phyloP scores from a whole-genome alignment of 2,113 vertebrate species.

The Myotis brandtii region DNA sequence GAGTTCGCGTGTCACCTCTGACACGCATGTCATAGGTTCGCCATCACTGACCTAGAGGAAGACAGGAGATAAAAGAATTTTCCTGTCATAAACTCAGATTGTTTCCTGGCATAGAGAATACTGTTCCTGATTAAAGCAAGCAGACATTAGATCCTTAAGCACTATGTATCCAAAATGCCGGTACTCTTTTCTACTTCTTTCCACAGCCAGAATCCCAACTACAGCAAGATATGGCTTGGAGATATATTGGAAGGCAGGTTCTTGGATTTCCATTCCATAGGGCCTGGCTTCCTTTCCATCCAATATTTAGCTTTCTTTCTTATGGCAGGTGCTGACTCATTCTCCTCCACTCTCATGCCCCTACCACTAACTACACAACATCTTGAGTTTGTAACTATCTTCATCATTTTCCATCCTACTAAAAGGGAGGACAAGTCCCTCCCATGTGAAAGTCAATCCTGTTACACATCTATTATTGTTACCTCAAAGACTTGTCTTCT shows the following conservation, averaged over 20 bases:
- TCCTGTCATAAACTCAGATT: neutral
- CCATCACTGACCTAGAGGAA: neutral
- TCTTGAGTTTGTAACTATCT: neutral
- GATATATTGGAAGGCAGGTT: neutral
- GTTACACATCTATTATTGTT: neutral
- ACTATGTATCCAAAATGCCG: neutral
- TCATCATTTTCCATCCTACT: neutral
- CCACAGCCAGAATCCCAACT: neutral
- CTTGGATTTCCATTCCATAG: neutral
- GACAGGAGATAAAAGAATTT: neutral
- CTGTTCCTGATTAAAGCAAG: conserved; percentile 26
- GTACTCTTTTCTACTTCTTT: neutral
- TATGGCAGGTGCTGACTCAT: neutral
- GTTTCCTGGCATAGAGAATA: conserved; percentile 27
- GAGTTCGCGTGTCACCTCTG: no score
- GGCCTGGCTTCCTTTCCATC: neutral
- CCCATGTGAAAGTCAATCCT: neutral
- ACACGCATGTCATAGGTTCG: no score
- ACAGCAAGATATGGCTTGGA: neutral
- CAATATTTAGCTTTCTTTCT: neutral
- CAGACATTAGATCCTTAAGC: neutral
- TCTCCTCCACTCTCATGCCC: neutral
- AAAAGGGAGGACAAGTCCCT: neutral
- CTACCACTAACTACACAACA: neutral
- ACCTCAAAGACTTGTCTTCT: neutral